Conservation (phyloP, 2,797 vertebrate genomes). For the Anolis apletophallus region DNA sequence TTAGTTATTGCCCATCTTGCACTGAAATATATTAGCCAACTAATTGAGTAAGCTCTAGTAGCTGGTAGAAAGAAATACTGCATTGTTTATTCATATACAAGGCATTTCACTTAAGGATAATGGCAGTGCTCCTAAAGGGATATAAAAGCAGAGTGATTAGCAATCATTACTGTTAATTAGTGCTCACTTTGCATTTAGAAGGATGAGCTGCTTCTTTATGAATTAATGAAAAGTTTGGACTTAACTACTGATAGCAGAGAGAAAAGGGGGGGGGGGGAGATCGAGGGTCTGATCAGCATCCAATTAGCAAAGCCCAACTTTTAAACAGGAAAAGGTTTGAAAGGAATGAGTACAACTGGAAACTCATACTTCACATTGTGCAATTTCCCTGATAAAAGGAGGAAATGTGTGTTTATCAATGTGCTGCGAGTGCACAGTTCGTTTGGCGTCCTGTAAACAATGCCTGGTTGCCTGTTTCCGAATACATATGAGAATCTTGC, state of each 20-base stretch:
- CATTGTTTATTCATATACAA: constrained; percentile 79
- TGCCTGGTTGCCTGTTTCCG: constrained; percentile 81
- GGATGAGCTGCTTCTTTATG: constrained; percentile 80
- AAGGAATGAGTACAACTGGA: constrained; percentile 83
- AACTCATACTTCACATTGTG: constrained; percentile 84
- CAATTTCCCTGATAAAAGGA: constrained; percentile 85
- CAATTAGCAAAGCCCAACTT: constrained; percentile 79
- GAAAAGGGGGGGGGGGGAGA: constrained; percentile 28
- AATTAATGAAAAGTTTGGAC: constrained; percentile 73
- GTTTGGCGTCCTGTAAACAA: constrained; percentile 86
- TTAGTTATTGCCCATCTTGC: constrained; percentile 63
- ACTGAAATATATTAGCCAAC: constrained; percentile 70
- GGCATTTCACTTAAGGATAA: constrained; percentile 81
- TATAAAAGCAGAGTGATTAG: constrained; percentile 82
- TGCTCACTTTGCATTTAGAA: constrained; percentile 77
- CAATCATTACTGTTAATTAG: constrained; percentile 84
- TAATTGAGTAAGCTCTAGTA: constrained; percentile 78
- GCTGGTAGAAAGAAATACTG: constrained; percentile 65
- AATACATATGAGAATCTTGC: constrained; percentile 81
- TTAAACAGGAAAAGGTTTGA: constrained; percentile 85
- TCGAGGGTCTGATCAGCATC: constrained; percentile 76
- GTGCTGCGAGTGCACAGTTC: constrained; percentile 83
- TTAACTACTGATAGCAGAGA: constrained; percentile 70
- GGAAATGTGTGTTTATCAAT: constrained; percentile 94
- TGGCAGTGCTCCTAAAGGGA: constrained; percentile 78